Evolutionary conservation across 2,888 invertebrate species (phyloP), one percentile per base, ranked within the genome.

Genomic region (Apocheima hispidaria): DNA sequence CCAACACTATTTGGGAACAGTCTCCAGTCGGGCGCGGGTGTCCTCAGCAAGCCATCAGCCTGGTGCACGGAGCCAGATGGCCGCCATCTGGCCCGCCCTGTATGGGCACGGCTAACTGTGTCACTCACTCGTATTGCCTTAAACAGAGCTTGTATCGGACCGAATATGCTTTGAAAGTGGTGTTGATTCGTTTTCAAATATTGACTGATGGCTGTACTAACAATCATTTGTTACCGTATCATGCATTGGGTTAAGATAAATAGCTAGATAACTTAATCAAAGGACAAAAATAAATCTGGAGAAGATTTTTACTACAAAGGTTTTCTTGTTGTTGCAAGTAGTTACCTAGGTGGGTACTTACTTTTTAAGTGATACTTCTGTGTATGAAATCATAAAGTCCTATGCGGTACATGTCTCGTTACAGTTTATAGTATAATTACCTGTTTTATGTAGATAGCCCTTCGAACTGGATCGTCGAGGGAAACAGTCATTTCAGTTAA

Each of bases 61-160:
- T 66, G 66, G 52, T 55, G 61, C 55, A 56, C 55, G 18, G 7
- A 33, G 63, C 71, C 77, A 75, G 71, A 73, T 77, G 79, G 65
- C 61, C 44, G 62, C 69, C 64, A 64, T 65, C 54, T 64, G 59
- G 55, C 60, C 41, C 33, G 50, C 73, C 71, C 70, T 51, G 60
- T 73, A 75, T 75, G 74, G 79, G 51, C 66, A 55, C 44, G 52
- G 51, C 65, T 69, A 65, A 66, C 66, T 65, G 66, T 65, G 68
- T 63, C 70, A 63, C 56, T 41, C 30, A 63, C 64, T 58, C 40
- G 68, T 65, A 66, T 66, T 58, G 55, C 70, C 70, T 33, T 70
- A 70, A 59, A 52, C 57, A 66, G 68, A 48, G 12, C 51, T 44
- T 9, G 51, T 48, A 18, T 26, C 51, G 56, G 53, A 46, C 49